Percentiles rank a stretch among this genome's conserved stretches.
phyloP scores from a whole-genome alignment of 2,888 invertebrate genomes.

The Dorcus hopei region DNA sequence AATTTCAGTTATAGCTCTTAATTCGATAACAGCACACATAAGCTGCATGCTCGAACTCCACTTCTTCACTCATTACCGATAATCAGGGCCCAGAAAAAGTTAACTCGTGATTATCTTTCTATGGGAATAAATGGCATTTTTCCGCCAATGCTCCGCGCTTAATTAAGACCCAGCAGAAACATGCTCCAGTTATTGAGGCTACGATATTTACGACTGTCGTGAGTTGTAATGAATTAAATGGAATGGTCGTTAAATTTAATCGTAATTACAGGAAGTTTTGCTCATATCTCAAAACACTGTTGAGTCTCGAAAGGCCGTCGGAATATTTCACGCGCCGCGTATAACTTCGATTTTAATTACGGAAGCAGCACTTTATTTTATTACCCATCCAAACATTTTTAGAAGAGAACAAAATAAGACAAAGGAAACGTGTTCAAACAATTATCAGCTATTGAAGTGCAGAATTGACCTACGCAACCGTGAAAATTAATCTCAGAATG shows the following conservation, averaged over 20 bases:
- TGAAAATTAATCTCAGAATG: too few species aligned
- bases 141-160: background rate
- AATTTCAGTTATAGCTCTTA: background rate
- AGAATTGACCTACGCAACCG: too few species aligned
- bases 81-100: background rate
- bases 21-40: conserved; percentile 2
- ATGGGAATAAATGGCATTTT: background rate
- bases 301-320: conserved; percentile 12
- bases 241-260: conserved; percentile 27
- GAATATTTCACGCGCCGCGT: conserved; percentile 13
- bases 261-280: conserved; percentile 29
- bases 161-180: conserved; percentile 7
- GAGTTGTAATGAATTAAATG: conserved; percentile 25
- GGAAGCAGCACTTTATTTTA: conserved; percentile 11
- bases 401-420: too few species aligned
- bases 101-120: conserved; percentile 1
- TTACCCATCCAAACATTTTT: too few species aligned
- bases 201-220: conserved; percentile 22
- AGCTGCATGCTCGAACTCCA: background rate
- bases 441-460: too few species aligned
- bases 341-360: conserved; percentile 17
- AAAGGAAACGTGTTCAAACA: too few species aligned
- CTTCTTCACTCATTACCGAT: conserved; percentile 5
- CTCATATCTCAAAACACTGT: conserved; percentile 21
- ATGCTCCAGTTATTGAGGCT: conserved; percentile 4